Conservation (phyloP, 2,888 invertebrate genomes). For the Drosophila stalkeri region DNA sequence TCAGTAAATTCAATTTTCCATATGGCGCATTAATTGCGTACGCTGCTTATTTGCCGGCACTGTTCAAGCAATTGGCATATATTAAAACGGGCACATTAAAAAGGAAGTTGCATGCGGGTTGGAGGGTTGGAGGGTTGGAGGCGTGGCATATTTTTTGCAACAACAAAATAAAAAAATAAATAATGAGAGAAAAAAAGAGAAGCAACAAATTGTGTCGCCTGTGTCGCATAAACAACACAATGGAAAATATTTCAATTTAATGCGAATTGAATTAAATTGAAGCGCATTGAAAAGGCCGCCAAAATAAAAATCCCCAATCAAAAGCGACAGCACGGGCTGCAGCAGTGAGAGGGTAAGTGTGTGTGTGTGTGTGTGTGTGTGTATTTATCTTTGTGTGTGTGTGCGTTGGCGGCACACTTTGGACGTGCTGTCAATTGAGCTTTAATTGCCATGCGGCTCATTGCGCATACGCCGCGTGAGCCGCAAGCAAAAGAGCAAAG, state of each 20-base stretch:
- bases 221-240: constrained; percentile 48
- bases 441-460: constrained; percentile 56
- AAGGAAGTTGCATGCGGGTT: constrained; percentile 72
- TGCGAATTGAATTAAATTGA: constrained; percentile 81
- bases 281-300: constrained; percentile 75
- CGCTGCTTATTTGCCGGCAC: constrained; percentile 52
- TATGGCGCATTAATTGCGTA: constrained; percentile 48
- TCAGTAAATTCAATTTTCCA: constrained; percentile 34
- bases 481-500: constrained; percentile 36
- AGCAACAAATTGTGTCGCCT: constrained; percentile 40
- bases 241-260: constrained; percentile 72
- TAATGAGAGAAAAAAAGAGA: background rate
- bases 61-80: constrained; percentile 47
- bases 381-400: constrained; percentile 33
- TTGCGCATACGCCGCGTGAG: constrained; percentile 56
- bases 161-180: background rate
- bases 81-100: constrained; percentile 52
- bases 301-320: constrained; percentile 41
- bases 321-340: constrained; percentile 52
- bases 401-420: constrained; percentile 76
- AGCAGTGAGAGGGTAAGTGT: background rate
- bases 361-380: background rate
- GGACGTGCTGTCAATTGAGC: constrained; percentile 71
- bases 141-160: background rate
- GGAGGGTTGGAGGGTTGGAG: too few species aligned